These are phyloP conservation scores for Wiebesia pumilae DNA, from an alignment of 1,140 invertebrate species.

Conservation along the genomic window DNA sequence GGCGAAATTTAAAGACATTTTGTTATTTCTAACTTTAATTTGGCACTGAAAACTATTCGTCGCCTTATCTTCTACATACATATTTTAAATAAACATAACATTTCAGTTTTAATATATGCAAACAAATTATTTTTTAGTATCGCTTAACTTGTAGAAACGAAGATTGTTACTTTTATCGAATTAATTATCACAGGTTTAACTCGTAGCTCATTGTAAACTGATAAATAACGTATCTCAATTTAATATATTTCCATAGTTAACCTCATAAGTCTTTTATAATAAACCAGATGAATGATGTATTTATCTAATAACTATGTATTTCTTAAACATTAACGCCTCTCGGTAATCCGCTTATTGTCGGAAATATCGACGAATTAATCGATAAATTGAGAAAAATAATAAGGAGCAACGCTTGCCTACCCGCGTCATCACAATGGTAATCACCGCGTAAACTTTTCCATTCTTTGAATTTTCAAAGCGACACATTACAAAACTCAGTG, in stretches of 20 bases:
- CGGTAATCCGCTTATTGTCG: background rate
- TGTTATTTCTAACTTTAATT: too few species aligned
- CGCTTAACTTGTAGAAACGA: too few species aligned
- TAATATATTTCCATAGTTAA: background rate
- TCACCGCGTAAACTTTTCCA: background rate
- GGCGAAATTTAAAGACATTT: too few species aligned
- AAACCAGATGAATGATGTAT: background rate
- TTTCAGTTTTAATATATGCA: too few species aligned
- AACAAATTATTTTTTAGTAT: too few species aligned
- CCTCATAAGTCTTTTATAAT: background rate
- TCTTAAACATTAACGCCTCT: background rate
- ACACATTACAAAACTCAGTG: background rate
- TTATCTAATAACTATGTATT: background rate
- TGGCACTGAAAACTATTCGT: too few species aligned
- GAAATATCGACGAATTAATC: background rate
- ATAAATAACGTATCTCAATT: background rate
- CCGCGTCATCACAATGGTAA: background rate
- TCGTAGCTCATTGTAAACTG: background rate
- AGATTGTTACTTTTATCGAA: too few species aligned
- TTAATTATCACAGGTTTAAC: too few species aligned
- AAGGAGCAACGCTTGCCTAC: background rate
- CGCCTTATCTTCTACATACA: too few species aligned
- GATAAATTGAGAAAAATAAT: slow-evolving; percentile 15
- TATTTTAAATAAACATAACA: too few species aligned
- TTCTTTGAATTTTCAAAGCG: background rate